Evolutionary conservation across 2,888 invertebrate genomes (phyloP), one percentile per base, ranked within the genome.

Genomic region (Litoditis marina): DNA sequence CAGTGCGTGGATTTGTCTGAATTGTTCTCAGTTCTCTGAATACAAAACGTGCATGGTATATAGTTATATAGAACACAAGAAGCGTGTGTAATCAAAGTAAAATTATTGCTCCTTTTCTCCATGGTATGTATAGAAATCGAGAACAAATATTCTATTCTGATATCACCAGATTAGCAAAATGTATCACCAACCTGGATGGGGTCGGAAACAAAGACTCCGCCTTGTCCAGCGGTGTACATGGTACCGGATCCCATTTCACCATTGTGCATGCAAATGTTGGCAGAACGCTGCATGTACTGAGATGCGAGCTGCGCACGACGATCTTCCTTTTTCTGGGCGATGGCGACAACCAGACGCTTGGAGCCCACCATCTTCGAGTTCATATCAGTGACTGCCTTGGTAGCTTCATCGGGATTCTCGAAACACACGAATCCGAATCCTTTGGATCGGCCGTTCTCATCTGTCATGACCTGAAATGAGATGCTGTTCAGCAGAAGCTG

Each of bases 401-500:
- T 98, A 11, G 98, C 96, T 85, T 98, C 96, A 84, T 95, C 94
- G 0, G 95, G 92, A 25, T 92, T 90, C 64, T 92, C 92, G 84
- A 98, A 98, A 86, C 98, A 98, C 25, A 99, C 98, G 85, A 98
- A 98, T 39, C 98, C 98, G 85, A 99, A 99, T 61, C 98, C 98
- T 76, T 86, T 86, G 54, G 86, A 86, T 55, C 87, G 82, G 3
- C 92, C 92, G 83, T 92, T 68, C 63, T 82, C 92, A 84, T 94
- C 94, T 84, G 91, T 87, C 94, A 94, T 94, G 0, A 94, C 91
- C 89, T 89, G 79, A 53, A 83, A 82, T 6, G 25, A 46, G n/a
- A n/a, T n/a, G n/a, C n/a, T n/a, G n/a, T n/a, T n/a, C n/a, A n/a
- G n/a, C n/a, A n/a, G n/a, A n/a, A n/a, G n/a, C n/a, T n/a, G n/a